Evolutionary conservation across 1,140 invertebrate species (phyloP).

Genomic region (Leptonema lineaticorne): DNA sequence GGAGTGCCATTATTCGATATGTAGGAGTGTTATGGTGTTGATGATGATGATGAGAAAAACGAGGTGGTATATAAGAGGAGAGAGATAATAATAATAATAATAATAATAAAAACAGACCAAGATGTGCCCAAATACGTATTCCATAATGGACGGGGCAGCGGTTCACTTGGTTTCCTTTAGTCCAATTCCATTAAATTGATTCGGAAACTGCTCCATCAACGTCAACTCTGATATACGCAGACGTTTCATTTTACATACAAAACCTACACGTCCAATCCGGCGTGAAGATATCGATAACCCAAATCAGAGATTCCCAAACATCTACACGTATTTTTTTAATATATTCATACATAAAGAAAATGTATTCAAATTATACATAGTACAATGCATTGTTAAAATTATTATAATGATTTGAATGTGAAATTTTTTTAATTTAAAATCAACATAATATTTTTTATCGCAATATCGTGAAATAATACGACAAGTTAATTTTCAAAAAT

Average conservation of each 20-base stretch:
- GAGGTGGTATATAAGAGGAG: too few species aligned
- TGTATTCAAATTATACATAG: too few species aligned
- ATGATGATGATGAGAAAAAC: not conserved
- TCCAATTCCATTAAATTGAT: constrained; percentile 34
- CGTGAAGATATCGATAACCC: constrained; percentile 20
- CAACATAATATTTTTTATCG: too few species aligned
- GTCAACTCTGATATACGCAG: constrained; percentile 31
- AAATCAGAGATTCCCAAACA: not conserved
- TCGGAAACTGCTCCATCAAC: constrained; percentile 35
- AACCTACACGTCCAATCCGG: constrained; percentile 23
- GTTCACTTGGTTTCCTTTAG: constrained; percentile 19
- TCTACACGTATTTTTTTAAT: too few species aligned
- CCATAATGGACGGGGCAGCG: constrained; percentile 3
- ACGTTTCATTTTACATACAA: constrained; percentile 25
- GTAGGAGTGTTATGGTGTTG: not conserved
- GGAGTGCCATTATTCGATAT: not conserved
- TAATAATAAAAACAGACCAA: not conserved
- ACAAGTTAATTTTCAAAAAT: too few species aligned
- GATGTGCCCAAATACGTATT: not conserved
- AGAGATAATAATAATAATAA: too few species aligned
- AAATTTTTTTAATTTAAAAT: too few species aligned
- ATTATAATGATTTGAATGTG: too few species aligned
- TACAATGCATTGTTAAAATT: too few species aligned
- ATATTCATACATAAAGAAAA: too few species aligned
- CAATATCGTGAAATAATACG: too few species aligned